Conservation (phyloP, 2,888 invertebrate genomes). For the Endotricha flammealis region DNA sequence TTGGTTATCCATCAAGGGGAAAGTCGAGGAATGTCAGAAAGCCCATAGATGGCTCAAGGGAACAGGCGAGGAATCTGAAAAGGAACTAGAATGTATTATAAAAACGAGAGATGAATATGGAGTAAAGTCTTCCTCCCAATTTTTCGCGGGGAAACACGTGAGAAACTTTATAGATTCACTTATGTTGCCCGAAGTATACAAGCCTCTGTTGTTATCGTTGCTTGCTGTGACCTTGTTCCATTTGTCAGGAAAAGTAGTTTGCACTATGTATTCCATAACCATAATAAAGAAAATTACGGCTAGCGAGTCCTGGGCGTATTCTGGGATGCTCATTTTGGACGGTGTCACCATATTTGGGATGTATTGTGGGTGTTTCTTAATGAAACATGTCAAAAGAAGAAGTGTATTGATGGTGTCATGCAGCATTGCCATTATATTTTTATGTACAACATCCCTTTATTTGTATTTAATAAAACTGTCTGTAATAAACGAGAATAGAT, state of each 20-base stretch:
- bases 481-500: constrained; percentile 35
- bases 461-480: constrained; percentile 36
- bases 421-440: constrained; percentile 34
- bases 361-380: constrained; percentile 44
- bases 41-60: constrained; percentile 38
- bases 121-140: constrained; percentile 12
- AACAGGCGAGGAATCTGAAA: constrained; percentile 25
- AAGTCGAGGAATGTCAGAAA: constrained; percentile 25
- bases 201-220: constrained; percentile 30
- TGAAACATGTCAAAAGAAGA: constrained; percentile 40
- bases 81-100: constrained; percentile 29
- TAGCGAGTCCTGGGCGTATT: constrained; percentile 40
- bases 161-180: constrained; percentile 20
- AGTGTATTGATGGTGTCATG: constrained; percentile 39
- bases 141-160: constrained; percentile 15
- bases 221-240: constrained; percentile 22
- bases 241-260: constrained; percentile 38
- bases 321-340: constrained; percentile 50
- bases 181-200: constrained; percentile 30
- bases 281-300: constrained; percentile 40
- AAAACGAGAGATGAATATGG: constrained; percentile 24
- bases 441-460: constrained; percentile 43
- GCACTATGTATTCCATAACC: constrained; percentile 42
- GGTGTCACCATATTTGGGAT: constrained; percentile 50
- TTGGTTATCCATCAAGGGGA: constrained; percentile 35